Base-by-base conservation (phyloP, 2,797 vertebrate species). In the Malacoraja senta region DNA sequence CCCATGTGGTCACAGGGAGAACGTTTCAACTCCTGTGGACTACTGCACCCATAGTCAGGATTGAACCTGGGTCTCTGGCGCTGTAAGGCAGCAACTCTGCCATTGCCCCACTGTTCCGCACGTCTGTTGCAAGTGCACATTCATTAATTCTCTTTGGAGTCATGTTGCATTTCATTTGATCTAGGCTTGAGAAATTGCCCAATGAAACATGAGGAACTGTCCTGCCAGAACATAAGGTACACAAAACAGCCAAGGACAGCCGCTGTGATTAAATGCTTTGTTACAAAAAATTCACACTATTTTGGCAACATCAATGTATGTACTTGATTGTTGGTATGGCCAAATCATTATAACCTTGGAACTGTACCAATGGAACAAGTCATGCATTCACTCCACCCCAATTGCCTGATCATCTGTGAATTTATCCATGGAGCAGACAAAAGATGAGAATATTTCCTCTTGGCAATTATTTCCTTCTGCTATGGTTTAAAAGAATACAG, bases 221-320 rank as follows among this genome's bases (percentile, higher is more conserved):
- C 32, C 17, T 58, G 90, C 38, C 90, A 58, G 71, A 76, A 76
- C 29, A 2, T 13, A 58, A 74, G 38, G 24, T 72, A 12, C 17
- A 24, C 68, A 91, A 38, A 71, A 44, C 65, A 71, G 65, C 24
- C 88, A 63, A 91, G 65, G 68, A 71, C 35, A 91, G 65, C 88
- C 38, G 93, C 29, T 93, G 90, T 93, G 71, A 80, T 93, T 94
- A 61, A 84, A 80, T 93, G 94, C 86, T 93, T 74, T 61, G 81
- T 65, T 92, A 94, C 78, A 72, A 80, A 93, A 93, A 93, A 65
- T 8, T 53, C 88, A 78, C 94, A 93, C 53, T 86, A 71, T 68
- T 0, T 0, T 35, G 2, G 53, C 93, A 61, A 79, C 21, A 29
- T 38, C 93, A 61, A 93, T 93, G 80, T 79, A 72, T 44, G 74